Percentiles rank a stretch among this genome's conserved stretches.
phyloP scores from a whole-genome alignment of 2,888 invertebrate species.

The Cephus pulcher region DNA sequence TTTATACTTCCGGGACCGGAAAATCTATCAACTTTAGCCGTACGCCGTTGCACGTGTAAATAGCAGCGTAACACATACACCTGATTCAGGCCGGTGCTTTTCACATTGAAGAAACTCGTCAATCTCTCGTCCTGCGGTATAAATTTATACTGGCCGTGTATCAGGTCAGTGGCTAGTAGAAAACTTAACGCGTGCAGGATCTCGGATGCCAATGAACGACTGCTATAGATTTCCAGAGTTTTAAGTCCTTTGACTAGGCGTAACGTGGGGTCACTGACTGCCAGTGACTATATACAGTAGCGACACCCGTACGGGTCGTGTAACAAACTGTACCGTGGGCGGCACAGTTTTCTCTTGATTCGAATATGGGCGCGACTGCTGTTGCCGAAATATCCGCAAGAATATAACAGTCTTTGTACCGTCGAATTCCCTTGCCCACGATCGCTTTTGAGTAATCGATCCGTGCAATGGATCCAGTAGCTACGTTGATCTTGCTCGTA shows the following conservation, averaged over 20 bases:
- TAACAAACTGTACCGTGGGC: not conserved
- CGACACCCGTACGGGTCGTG: not conserved
- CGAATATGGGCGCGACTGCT: not conserved
- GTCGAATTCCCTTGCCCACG: not conserved
- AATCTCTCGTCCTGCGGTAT: not conserved
- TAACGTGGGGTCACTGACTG: slow-evolving; percentile 1
- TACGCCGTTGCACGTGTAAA: not conserved
- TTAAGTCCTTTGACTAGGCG: not conserved
- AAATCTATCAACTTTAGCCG: not conserved
- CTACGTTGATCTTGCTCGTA: not conserved
- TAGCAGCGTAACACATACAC: not conserved
- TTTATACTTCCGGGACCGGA: not conserved
- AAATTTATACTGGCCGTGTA: not conserved
- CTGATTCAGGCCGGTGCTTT: slow-evolving; percentile 1
- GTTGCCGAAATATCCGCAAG: not conserved
- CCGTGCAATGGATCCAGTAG: not conserved
- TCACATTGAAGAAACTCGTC: not conserved
- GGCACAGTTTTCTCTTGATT: slow-evolving; percentile 4
- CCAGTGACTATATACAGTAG: not conserved
- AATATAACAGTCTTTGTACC: not conserved
- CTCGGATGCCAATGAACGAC: not conserved
- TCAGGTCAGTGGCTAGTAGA: not conserved
- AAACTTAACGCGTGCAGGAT: not conserved
- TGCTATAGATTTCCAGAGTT: not conserved
- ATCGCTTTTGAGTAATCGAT: not conserved